Conservation (phyloP, 2,113 vertebrate species). For the Corythoichthys haematopterus region DNA sequence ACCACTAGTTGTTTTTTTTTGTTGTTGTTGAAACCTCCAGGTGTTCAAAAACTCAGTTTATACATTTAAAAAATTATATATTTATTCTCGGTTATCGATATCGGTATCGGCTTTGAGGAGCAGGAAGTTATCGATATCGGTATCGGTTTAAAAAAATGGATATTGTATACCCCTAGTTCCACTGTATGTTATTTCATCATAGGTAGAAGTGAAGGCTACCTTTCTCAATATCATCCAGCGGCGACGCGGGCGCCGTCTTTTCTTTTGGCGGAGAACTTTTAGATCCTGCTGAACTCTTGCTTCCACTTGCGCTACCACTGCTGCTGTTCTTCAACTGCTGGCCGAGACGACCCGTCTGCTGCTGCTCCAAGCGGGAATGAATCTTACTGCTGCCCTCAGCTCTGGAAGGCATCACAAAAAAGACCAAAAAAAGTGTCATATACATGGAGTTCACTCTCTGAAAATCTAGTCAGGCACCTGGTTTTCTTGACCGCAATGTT, state of each 20-base stretch:
- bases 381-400: conserved; percentile 95
- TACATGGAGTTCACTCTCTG: no score
- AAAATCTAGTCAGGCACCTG: conserved; percentile 67
- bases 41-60: no score
- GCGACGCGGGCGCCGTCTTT: conserved; percentile 80
- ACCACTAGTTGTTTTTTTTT: no score
- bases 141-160: no score
- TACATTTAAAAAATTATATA: no score
- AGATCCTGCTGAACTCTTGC: conserved; percentile 66
- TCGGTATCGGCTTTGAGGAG: no score
- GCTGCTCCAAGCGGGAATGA: conserved; percentile 79
- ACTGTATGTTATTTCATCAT: no score
- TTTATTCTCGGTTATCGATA: no score
- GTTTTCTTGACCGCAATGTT: conserved; percentile 98
- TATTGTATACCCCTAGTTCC: no score
- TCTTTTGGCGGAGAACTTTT: conserved; percentile 79
- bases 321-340: conserved; percentile 77
- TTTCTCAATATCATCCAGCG: conserved; percentile 95
- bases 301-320: conserved; percentile 66
- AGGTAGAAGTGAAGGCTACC: conserved; percentile 62
- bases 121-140: no score
- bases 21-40: no score
- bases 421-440: background rate
- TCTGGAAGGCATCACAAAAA: conserved; percentile 57
- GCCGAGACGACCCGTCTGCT: conserved; percentile 71